A percentile compares a stretch with the other conserved stretches of the same genome.
These are phyloP conservation scores for Paradoxurus hermaphroditus DNA, from an alignment of 2,113 vertebrate genomes.

Conservation along the genomic window DNA sequence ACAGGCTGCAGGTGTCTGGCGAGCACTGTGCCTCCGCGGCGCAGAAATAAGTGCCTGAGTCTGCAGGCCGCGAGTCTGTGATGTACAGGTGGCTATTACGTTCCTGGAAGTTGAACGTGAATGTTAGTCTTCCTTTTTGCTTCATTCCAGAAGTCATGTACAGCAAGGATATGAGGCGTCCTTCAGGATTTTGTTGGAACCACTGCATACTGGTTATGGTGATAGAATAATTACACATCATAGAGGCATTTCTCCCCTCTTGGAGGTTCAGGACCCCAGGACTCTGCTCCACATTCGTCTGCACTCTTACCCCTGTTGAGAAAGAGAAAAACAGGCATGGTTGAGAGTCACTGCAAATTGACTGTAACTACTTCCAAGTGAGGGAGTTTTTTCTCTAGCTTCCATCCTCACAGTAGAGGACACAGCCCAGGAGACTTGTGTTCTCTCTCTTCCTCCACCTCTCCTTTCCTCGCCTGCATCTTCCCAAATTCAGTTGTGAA, in stretches of 20 bases:
- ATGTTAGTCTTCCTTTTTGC: not conserved
- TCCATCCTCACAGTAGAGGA: not conserved
- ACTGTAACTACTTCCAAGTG: not conserved
- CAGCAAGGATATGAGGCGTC: not conserved
- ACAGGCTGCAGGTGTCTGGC: not conserved
- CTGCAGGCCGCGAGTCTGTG: not conserved
- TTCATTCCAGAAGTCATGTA: not conserved
- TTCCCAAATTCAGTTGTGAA: not conserved
- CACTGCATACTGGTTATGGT: not conserved
- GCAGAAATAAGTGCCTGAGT: conserved; percentile 48
- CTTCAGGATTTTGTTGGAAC: conserved; percentile 40
- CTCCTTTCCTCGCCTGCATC: not conserved
- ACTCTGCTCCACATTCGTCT: conserved; percentile 40
- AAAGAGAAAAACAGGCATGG: not conserved
- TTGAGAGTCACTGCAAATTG: not conserved
- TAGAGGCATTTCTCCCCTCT: not conserved
- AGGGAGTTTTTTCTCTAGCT: not conserved
- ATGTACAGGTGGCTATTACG: not conserved
- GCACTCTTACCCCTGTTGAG: not conserved
- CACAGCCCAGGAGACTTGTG: not conserved
- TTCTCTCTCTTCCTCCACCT: not conserved
- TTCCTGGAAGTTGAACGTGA: not conserved
- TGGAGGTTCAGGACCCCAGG: not conserved
- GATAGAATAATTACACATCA: conserved; percentile 19
- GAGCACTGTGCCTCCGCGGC: not conserved